Percentiles rank a stretch among this genome's conserved stretches.
Evolutionary conservation across 2,113 vertebrate genomes (phyloP).

Genomic region (Scomber colias): DNA sequence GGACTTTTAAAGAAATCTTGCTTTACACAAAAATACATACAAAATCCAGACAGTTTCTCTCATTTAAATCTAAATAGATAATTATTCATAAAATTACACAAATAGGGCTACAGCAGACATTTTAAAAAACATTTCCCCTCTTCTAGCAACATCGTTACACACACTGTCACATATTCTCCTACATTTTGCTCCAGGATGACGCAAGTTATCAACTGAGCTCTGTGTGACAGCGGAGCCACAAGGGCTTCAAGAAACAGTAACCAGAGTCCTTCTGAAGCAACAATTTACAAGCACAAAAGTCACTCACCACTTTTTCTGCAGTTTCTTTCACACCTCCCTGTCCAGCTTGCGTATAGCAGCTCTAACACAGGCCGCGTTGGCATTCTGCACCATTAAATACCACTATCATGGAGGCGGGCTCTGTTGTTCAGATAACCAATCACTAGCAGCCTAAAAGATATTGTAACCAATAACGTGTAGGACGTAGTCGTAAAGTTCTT

Average conservation of each 20-base stretch:
- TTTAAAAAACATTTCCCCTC: not conserved
- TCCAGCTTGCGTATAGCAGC: too few relatives aligned
- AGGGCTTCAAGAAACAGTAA: not conserved
- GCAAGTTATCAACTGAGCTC: not conserved
- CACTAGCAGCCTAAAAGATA: not conserved
- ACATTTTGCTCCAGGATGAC: not conserved
- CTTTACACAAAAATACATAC: too few relatives aligned
- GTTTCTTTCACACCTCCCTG: not conserved
- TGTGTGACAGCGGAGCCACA: not conserved
- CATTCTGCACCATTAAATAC: constrained; percentile 77
- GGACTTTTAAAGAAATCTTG: too few relatives aligned
- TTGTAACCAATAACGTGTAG: constrained; percentile 57
- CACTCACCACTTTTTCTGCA: constrained; percentile 49
- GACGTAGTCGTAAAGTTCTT: not conserved
- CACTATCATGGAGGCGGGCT: constrained; percentile 45
- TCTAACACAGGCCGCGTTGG: constrained; percentile 66
- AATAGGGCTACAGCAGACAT: not conserved
- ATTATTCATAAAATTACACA: not conserved
- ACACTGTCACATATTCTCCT: too few relatives aligned
- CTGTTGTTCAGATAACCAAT: constrained; percentile 44
- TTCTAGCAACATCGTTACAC: not conserved
- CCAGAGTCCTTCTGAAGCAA: not conserved
- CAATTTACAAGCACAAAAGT: not conserved
- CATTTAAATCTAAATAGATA: not conserved
- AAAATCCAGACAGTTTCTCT: not conserved